Percentiles rank a stretch among this genome's conserved stretches.
Conservation (phyloP, 1,140 invertebrate genomes). For the Pteromalus puparum region DNA sequence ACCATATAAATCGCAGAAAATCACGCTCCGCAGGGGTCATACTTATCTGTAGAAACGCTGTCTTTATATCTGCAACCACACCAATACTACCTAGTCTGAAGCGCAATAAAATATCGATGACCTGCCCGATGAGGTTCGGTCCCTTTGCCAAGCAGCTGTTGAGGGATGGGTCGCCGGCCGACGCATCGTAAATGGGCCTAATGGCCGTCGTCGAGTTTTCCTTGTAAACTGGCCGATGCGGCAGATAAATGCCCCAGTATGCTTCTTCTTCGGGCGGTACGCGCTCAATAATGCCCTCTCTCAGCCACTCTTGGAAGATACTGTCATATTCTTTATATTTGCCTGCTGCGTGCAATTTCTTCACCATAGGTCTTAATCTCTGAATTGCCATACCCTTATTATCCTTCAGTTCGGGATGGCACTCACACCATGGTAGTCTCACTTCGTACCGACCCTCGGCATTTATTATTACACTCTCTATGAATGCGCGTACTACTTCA, state of each 20-base stretch:
- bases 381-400: too few relatives aligned
- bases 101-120: slow-evolving; percentile 63
- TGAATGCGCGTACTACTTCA: slow-evolving; percentile 56
- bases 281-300: slow-evolving; percentile 55
- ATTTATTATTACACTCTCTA: slow-evolving; percentile 51
- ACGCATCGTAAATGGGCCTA: slow-evolving; percentile 34
- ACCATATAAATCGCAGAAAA: slow-evolving; percentile 64
- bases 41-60: slow-evolving; percentile 70
- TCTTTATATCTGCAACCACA: slow-evolving; percentile 68
- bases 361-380: background rate
- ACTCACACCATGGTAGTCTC: too few relatives aligned
- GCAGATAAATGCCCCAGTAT: too few relatives aligned
- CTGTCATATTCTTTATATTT: slow-evolving; percentile 15
- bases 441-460: too few relatives aligned
- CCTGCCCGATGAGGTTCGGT: slow-evolving; percentile 65
- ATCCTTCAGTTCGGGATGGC: too few relatives aligned
- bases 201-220: too few relatives aligned
- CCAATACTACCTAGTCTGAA: slow-evolving; percentile 65
- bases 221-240: too few relatives aligned
- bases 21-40: slow-evolving; percentile 62
- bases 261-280: slow-evolving; percentile 25
- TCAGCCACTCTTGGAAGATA: slow-evolving; percentile 60
- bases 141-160: slow-evolving; percentile 56
- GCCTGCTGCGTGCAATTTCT: slow-evolving; percentile 53
- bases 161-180: slow-evolving; percentile 47